These are phyloP conservation scores for Eumacrocentrus americanus DNA, from an alignment of 2,888 invertebrate genomes.

Conservation along the genomic window DNA sequence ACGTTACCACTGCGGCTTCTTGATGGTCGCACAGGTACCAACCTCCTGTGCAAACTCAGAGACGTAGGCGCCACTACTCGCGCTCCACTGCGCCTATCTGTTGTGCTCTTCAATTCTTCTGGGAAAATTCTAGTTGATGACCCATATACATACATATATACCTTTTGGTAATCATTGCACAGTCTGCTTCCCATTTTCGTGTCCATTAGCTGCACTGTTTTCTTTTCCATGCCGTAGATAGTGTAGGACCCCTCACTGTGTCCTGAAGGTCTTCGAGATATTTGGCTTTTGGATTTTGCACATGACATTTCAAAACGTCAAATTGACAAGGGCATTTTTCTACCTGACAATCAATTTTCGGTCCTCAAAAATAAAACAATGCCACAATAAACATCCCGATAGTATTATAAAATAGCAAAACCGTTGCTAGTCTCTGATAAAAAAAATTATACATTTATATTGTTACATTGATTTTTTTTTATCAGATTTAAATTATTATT, in stretches of 20 bases:
- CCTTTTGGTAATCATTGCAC: neutral
- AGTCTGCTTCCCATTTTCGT: too few species aligned
- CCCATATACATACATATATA: neutral
- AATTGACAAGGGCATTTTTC: neutral
- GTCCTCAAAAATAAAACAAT: neutral
- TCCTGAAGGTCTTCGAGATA: neutral
- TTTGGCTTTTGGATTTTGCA: neutral
- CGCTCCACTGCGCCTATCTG: neutral
- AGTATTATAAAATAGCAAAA: too few species aligned
- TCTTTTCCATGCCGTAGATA: neutral
- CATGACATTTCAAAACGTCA: neutral
- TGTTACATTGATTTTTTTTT: too few species aligned
- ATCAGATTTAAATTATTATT: neutral
- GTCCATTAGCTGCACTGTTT: neutral
- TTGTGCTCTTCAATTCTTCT: neutral
- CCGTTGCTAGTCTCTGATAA: too few species aligned
- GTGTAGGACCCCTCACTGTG: neutral
- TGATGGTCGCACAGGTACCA: neutral
- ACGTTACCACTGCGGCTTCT: constrained; percentile 29
- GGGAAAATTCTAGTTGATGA: constrained; percentile 12
- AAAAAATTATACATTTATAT: neutral
- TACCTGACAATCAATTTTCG: neutral
- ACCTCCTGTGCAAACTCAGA: constrained; percentile 8
- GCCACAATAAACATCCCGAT: neutral
- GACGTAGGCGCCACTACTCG: constrained; percentile 20